phyloP scores from a whole-genome alignment of 2,888 invertebrate genomes.

The Gastrophysa polygoni region DNA sequence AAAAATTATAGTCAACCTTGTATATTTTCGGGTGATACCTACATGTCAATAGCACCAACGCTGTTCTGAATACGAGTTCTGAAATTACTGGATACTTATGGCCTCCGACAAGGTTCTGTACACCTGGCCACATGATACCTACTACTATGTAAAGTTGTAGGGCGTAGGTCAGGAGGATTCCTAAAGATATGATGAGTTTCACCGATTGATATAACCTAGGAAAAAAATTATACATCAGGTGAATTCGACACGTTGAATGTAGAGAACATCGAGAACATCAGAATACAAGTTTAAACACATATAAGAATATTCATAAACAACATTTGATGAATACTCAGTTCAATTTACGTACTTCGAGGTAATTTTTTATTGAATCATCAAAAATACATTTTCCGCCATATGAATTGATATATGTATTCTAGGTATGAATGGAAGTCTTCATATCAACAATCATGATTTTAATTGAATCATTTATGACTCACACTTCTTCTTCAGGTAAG shows the following conservation, averaged over 20 bases:
- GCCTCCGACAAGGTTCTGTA: conserved; percentile 63
- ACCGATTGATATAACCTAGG: conserved; percentile 82
- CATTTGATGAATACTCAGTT: too few species aligned
- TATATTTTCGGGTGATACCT: too few species aligned
- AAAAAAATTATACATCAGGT: conserved; percentile 40
- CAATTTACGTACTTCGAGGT: too few species aligned
- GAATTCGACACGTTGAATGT: too few species aligned
- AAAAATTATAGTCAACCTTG: too few species aligned
- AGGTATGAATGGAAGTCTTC: too few species aligned
- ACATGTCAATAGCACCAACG: conserved; percentile 83
- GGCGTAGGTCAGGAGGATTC: conserved; percentile 89
- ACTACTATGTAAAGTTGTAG: conserved; percentile 96
- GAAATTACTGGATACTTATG: conserved; percentile 65
- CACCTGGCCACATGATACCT: conserved; percentile 83
- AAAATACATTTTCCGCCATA: too few species aligned
- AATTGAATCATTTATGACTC: conserved; percentile 47
- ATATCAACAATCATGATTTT: not conserved
- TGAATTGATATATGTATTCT: too few species aligned
- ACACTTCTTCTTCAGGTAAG: conserved; percentile 68
- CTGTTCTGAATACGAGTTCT: conserved; percentile 74
- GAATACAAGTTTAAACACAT: too few species aligned
- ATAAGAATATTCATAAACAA: too few species aligned
- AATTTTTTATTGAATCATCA: too few species aligned
- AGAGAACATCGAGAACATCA: too few species aligned
- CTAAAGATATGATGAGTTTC: conserved; percentile 81